Base-by-base conservation (phyloP, 2,888 invertebrate species). In the Orchesellides sinensis region DNA sequence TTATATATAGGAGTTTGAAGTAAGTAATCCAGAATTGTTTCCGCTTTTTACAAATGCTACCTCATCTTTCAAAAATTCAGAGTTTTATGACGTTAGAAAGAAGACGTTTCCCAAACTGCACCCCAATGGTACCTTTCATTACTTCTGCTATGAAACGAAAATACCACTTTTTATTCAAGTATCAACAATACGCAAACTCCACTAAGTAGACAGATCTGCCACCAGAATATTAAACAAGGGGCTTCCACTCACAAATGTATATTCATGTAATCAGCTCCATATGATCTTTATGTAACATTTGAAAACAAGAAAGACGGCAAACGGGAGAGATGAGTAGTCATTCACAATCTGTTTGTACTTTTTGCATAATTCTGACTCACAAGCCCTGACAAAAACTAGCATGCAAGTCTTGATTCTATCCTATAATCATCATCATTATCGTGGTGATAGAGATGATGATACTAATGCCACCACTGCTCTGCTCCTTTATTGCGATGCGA, bases 201-300 rank as follows among this genome's bases (percentile, higher is more conserved):
- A 45, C 17, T 25, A 65, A 78, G 54, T 63, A 56, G 72, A 56
- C 45, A 65, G 72, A 65, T 35, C 54, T 70, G 35, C 78, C 12
- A 35, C 29, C 63, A 29, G 79, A 72, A 80, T 80, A 72, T 65
- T 80, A 80, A 80, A 45, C 63, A 79, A n/a, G 61, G n/a, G 79
- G 66, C 45, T 77, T 66, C 4, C 40, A 40, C 59, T 21, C 47
- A 17, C 52, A n/a, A 35, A 5, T 27, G 12, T 40, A 10, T 54
- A 10, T 52, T 3, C 54, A 52, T 32, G 54, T 23, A 49, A 14
- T 17, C 27, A 2, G 52, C 59, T 25, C 40, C 25, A 25, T 10
- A 21, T 59, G 29, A 2, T 59, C 59, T 17, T 35, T 47, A 47
- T 47, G n/a, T n/a, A n/a, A 19, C 29, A 29, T 59, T 52, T 52